A percentile compares a stretch with the other conserved stretches of the same genome.
phyloP scores from a whole-genome alignment of 2,113 vertebrate genomes.

The Chiloscyllium plagiosum region DNA sequence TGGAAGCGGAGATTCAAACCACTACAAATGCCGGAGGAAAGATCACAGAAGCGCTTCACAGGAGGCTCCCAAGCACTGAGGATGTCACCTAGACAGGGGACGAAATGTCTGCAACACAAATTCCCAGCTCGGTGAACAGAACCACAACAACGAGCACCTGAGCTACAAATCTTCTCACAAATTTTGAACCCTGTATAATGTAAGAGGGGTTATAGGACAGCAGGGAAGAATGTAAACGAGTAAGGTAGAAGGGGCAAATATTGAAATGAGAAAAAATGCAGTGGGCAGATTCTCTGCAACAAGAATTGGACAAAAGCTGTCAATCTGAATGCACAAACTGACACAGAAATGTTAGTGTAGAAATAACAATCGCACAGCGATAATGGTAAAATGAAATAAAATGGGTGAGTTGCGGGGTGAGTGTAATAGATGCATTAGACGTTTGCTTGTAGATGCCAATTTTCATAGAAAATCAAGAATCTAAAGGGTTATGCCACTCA shows the following conservation, averaged over 20 bases:
- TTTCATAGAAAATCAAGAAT: not conserved
- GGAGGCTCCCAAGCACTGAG: no score
- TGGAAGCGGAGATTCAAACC: no score
- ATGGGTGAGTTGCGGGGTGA: not conserved
- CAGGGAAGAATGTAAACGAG: not conserved
- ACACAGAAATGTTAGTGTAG: not conserved
- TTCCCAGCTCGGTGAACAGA: no score
- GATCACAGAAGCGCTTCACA: no score
- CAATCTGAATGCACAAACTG: not conserved
- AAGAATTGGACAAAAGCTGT: not conserved
- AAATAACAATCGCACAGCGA: not conserved
- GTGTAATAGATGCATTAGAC: not conserved
- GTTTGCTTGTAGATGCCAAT: not conserved
- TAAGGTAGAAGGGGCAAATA: not conserved
- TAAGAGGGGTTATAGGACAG: not conserved
- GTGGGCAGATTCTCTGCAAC: not conserved
- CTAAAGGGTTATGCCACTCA: not conserved
- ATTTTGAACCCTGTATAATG: no score
- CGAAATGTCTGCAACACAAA: no score
- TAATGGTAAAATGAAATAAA: not conserved
- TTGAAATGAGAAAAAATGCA: not conserved
- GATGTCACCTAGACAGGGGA: no score
- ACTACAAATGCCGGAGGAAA: no score
- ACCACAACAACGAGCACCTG: no score
- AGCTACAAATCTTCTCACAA: no score